Conservation (phyloP, 2,797 vertebrate species). For the Amblyopsis hoosieri region DNA sequence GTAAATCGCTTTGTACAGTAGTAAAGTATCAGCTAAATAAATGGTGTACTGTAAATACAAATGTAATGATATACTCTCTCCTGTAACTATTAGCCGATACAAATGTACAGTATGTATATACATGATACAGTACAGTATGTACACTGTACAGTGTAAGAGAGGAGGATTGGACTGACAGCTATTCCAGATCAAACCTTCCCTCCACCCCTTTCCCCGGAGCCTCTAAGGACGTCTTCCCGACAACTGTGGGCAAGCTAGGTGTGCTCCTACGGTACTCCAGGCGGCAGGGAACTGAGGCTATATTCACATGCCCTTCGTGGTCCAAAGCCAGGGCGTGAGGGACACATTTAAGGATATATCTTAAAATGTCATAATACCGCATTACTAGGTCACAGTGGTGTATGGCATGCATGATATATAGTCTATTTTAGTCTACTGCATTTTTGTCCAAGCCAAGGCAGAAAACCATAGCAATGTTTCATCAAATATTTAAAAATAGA, state of each 20-base stretch:
- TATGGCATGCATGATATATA: conserved; percentile 36
- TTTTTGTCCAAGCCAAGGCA: conserved; percentile 40
- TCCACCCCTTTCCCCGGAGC: conserved; percentile 57
- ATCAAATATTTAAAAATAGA: conserved; percentile 46
- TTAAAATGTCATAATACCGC: conserved; percentile 49
- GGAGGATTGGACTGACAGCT: conserved; percentile 76
- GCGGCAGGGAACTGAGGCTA: conserved; percentile 64
- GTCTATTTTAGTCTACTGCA: conserved; percentile 56
- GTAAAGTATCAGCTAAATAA: too few species aligned
- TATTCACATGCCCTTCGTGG: conserved; percentile 62
- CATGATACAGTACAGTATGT: conserved; percentile 39
- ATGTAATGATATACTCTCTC: neutral
- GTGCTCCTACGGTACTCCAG: conserved; percentile 55
- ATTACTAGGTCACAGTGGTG: conserved; percentile 49
- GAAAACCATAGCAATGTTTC: conserved; percentile 41
- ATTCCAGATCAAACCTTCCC: conserved; percentile 79
- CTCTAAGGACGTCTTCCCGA: conserved; percentile 67
- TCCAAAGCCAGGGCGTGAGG: conserved; percentile 46
- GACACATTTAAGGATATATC: conserved; percentile 45
- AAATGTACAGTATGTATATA: conserved; percentile 41
- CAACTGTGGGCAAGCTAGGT: conserved; percentile 64
- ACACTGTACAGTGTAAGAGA: conserved; percentile 48
- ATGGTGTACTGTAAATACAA: too few species aligned
- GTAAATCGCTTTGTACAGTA: too few species aligned
- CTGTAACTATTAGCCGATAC: conserved; percentile 11